Base-by-base conservation (phyloP, 1,140 invertebrate species). In the Drosophila lowei region DNA sequence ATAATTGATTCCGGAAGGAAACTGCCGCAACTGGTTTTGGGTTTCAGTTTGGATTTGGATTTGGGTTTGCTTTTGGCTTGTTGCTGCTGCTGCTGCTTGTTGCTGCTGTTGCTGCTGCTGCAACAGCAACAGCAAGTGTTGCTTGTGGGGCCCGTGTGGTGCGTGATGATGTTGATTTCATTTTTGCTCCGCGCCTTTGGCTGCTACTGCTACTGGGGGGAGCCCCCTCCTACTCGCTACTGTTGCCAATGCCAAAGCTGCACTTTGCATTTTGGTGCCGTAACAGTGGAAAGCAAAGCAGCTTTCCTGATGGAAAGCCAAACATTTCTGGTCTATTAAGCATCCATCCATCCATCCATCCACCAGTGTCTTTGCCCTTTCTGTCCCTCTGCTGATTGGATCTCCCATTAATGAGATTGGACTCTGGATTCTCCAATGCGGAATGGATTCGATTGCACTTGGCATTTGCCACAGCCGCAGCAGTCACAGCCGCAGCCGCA, bases 1-100 rank as follows among this genome's bases (percentile, higher is more conserved):
- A 80, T 86, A 85, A 85, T 85, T 81, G 81, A 85, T 85, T 85
- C 81, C 83, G 81, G 81, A 85, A 85, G 81, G 81, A 85, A 85
- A 85, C 81, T 85, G 81, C 73, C 70, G 75, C 65, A 86, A 85
- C 81, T 86, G 81, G 81, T 85, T 85, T 80, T 80, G 44, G 38
- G 2, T 18, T 57, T 43, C 9, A 18, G 15, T 16, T 62, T 49
- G 34, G 47, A 28, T 54, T 65, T 64, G 30, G 34, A n/a, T 57
- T 68, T 67, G 48, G 43, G 25, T 13, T 42, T 52, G 13, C 9
- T 16, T 65, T 56, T 48, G 16, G 11, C 15, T 67, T 66, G 54
- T 38, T 34, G 58, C 15, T 42, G 34, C 16, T n/a, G 38, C 18
- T 6, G 30, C 25, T 57, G 65, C 2, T 41, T 68, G 9, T 1